Evolutionary conservation across 1,140 invertebrate genomes (phyloP), one percentile per base, ranked within the genome.

Genomic region (Agraylea sexmaculata): DNA sequence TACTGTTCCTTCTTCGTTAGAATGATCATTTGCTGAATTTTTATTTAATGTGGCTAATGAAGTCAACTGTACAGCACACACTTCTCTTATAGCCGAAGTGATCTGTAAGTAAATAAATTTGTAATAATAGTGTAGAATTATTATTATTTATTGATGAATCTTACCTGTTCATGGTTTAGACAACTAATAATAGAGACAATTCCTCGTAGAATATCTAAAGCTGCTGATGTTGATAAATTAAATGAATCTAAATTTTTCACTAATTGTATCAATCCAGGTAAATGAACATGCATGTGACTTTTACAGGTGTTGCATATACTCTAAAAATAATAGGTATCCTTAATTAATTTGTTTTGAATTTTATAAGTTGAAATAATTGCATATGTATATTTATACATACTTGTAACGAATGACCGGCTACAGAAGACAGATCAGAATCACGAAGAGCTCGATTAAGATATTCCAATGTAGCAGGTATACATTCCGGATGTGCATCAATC

Each of bases 401-500:
- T 54, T 64, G 62, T 19, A 90, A 56, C 1, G 89, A 76, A 27
- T 74, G 74, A 11, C 87, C 86, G 1, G 88, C 80, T 2, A 80
- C 78, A 17, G 71, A 73, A 1, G 85, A 81, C 29, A 92, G 59
- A n/a, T 71, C 71, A 20, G 74, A 72, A 28, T 71, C 59, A 44
- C 80, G 78, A 32, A 93, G 63, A 31, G 80, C 80, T 18, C 64
- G 66, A 17, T 91, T 62, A 19, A 93, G 64, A 51, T 80, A 85
- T 59, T 89, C 82, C 33, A 93, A 64, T 25, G 85, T 75, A 7
- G 84, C 78, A 57, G 87, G 80, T 51, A 93, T 59, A 18, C 77
- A 77, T 42, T 80, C 73, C 0, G 84, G 73, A 68, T 97, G 88
- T 58, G 75, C 75, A 53, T 93, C 83, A 27, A 98, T 83, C 94